Percentiles rank a stretch among this genome's conserved stretches.
Evolutionary conservation across 2,888 invertebrate genomes (phyloP).

Genomic region (Caenorhabditis virilis): DNA sequence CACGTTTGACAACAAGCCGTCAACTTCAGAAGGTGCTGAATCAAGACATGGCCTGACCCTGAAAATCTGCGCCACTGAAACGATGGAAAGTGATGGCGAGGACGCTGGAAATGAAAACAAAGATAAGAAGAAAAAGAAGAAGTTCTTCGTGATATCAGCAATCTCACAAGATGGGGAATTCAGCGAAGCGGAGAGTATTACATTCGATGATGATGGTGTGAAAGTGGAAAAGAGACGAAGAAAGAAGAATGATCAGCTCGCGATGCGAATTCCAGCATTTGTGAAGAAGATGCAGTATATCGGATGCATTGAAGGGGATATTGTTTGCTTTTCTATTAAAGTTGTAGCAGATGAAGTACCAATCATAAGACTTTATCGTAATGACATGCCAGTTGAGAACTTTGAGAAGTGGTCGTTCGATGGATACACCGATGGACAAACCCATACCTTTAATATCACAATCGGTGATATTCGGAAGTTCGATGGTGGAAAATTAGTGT

Average conservation of each 20-base stretch:
- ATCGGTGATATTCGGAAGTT: constrained; percentile 42
- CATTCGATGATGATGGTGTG: constrained; percentile 34
- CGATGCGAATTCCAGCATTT: constrained; percentile 34
- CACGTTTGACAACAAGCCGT: constrained; percentile 6
- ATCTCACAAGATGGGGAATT: constrained; percentile 40
- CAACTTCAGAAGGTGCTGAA: constrained; percentile 8
- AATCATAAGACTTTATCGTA: constrained; percentile 29
- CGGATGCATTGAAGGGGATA: constrained; percentile 39
- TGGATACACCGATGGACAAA: constrained; percentile 26
- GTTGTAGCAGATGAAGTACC: constrained; percentile 31
- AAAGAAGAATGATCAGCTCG: constrained; percentile 16
- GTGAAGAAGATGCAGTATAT: constrained; percentile 41
- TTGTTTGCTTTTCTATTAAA: constrained; percentile 28
- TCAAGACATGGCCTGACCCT: constrained; percentile 15
- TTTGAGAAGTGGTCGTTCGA: constrained; percentile 41
- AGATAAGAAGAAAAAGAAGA: constrained; percentile 23
- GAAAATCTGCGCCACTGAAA: constrained; percentile 24
- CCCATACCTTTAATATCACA: constrained; percentile 37
- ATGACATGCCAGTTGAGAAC: constrained; percentile 34
- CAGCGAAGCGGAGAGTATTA: constrained; percentile 37
- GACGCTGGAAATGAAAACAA: constrained; percentile 9
- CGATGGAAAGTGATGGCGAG: constrained; percentile 18
- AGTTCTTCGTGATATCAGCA: constrained; percentile 35
- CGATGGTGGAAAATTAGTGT: constrained; percentile 49
- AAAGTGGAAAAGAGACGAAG: constrained; percentile 19